These are phyloP conservation scores for Drosophila equinoxialis DNA, from an alignment of 1,140 invertebrate genomes.

Conservation along the genomic window DNA sequence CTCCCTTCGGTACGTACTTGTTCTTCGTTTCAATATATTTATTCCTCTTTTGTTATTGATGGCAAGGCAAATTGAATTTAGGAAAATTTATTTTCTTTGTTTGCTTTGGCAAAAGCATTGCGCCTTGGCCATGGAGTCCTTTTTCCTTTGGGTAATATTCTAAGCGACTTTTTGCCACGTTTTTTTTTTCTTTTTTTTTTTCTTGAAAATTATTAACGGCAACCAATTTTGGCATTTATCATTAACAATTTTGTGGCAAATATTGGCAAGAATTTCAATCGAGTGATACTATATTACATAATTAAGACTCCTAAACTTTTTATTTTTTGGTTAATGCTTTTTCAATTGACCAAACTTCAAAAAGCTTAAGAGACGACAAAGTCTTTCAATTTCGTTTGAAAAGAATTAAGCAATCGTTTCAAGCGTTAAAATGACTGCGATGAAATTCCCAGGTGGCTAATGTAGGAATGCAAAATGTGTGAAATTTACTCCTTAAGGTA, in stretches of 20 bases:
- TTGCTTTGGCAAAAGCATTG: constrained; percentile 43
- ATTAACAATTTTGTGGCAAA: neutral
- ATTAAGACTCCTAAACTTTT: neutral
- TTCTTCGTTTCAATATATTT: constrained; percentile 66
- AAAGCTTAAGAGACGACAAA: too few relatives aligned
- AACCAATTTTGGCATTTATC: constrained; percentile 8
- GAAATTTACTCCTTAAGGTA: too few relatives aligned
- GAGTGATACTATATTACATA: neutral
- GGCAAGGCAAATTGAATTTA: constrained; percentile 80
- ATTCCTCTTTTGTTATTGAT: constrained; percentile 73
- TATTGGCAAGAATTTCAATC: neutral
- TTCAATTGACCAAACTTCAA: too few relatives aligned
- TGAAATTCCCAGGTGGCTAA: too few relatives aligned
- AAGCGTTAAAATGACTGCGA: too few relatives aligned
- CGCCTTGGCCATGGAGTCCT: neutral
- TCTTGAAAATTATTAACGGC: neutral
- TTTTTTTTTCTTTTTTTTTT: neutral
- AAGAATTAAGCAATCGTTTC: too few relatives aligned
- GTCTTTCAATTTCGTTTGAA: too few relatives aligned
- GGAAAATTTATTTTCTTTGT: constrained; percentile 66
- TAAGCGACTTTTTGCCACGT: neutral
- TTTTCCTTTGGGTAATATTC: constrained; percentile 10
- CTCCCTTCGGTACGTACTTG: constrained; percentile 30
- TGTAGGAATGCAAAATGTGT: too few relatives aligned
- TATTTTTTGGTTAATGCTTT: too few relatives aligned